phyloP scores from a whole-genome alignment of 2,113 vertebrate genomes.

The Halcyon malimbica region DNA sequence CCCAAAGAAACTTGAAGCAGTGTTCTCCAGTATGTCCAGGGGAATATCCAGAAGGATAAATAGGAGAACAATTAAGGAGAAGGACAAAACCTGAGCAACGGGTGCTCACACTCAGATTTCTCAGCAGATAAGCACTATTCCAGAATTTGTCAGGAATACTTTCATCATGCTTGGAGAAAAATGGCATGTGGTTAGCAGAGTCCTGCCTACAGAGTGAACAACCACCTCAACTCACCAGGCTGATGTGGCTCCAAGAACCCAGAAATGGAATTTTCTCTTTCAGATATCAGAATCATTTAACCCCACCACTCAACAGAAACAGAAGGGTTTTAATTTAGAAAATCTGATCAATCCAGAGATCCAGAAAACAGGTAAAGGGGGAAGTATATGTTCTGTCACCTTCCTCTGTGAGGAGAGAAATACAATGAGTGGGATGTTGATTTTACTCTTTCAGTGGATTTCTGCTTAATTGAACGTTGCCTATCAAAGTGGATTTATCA shows the following conservation, averaged over 20 bases:
- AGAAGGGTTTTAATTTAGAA: neutral
- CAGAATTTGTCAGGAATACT: neutral
- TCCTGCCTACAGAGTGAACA: neutral
- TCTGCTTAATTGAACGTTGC: neutral
- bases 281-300: neutral
- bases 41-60: neutral
- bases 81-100: neutral
- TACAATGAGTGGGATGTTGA: neutral
- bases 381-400: accelerated
- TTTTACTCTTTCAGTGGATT: neutral
- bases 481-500: neutral
- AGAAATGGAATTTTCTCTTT: neutral
- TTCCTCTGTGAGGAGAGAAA: neutral
- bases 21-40: neutral
- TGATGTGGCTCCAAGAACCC: neutral
- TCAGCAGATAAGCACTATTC: neutral
- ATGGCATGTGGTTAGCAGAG: accelerated
- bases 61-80: neutral
- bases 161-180: neutral
- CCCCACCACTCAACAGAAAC: neutral
- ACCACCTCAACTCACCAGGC: neutral
- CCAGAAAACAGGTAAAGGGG: neutral
- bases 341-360: neutral
- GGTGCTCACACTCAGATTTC: neutral
- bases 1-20: neutral